Evolutionary conservation across 2,113 vertebrate species (phyloP).

Genomic region (Choloepus hoffmanni): DNA sequence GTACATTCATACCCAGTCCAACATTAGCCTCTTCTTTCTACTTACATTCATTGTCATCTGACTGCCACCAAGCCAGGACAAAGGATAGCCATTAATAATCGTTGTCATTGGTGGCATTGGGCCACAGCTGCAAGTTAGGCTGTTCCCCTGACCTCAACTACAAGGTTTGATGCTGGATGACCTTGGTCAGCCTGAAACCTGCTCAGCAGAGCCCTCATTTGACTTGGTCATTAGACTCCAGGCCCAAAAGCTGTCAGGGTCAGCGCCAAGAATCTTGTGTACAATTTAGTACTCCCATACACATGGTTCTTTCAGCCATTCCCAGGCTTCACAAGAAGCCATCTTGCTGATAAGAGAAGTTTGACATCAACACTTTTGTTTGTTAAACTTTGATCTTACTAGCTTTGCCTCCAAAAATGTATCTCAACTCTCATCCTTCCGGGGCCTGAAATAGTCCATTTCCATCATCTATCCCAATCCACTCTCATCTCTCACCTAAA

Average conservation of each 20-base stretch:
- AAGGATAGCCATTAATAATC: slow-evolving; percentile 47
- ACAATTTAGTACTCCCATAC: neutral
- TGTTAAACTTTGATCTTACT: neutral
- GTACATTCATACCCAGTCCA: neutral
- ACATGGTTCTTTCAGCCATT: neutral
- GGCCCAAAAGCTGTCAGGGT: slow-evolving; percentile 42
- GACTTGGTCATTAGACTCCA: neutral
- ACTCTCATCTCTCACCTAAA: neutral
- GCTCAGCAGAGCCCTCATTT: neutral
- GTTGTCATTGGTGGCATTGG: slow-evolving; percentile 6
- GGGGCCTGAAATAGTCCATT: neutral
- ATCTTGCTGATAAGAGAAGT: neutral
- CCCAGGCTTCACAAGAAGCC: neutral
- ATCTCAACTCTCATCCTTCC: neutral
- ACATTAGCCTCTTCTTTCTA: neutral
- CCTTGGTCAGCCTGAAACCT: slow-evolving; percentile 50
- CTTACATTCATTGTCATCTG: neutral
- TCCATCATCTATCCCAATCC: neutral
- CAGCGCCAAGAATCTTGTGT: neutral
- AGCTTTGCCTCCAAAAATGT: neutral
- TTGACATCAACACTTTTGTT: neutral
- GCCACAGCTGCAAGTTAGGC: slow-evolving; percentile 58
- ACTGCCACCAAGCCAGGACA: neutral
- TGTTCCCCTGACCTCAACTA: slow-evolving; percentile 34
- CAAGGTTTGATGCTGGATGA: neutral